Base-by-base conservation (phyloP, 2,888 invertebrate species). In the Papilio elwesi region DNA sequence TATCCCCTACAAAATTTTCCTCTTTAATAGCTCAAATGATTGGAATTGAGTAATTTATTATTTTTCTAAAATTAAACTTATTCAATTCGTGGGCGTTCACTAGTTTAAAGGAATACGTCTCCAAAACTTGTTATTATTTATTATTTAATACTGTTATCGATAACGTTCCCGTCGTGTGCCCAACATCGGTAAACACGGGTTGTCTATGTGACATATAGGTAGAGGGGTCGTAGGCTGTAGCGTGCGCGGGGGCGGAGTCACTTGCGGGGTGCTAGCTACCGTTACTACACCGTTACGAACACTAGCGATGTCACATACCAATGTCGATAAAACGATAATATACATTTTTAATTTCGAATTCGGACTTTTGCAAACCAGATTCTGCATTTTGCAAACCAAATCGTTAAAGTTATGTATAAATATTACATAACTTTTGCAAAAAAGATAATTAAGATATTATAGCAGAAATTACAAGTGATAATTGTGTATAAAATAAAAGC, bases 241-340 rank as follows among this genome's bases (percentile, higher is more conserved):
- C 79, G 76, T 78, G 77, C 69, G 74, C 68, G 74, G 52, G 73
- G 80, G 80, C 80, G 80, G 79, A 71, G 80, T 65, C 67, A 76
- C 75, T 81, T 77, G 80, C 73, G 81, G 89, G 88, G 85, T 83
- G 81, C 81, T 79, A 81, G 81, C 78, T 75, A 80, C 87, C 89
- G 90, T 90, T 90, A 87, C 81, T 83, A 78, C 84, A 85, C 89
- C 87, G 89, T 89, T 89, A 88, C 76, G 62, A 71, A 55, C 49
- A 15, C 2, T 85, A 87, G 86, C 74, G 87, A 74, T 81, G 86
- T 77, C 79, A 43, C 79, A 43, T 13, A 8, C 15, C 2, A 15
- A 49, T 57, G 62, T 66, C 71, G 67, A 71, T 55, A 16, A 6
- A 6, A 13, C n/a, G 13, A 15, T 55, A 9, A 55, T 55, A 43